Conservation (phyloP, 2,797 vertebrate species). For the Tauraco hartlaubi region DNA sequence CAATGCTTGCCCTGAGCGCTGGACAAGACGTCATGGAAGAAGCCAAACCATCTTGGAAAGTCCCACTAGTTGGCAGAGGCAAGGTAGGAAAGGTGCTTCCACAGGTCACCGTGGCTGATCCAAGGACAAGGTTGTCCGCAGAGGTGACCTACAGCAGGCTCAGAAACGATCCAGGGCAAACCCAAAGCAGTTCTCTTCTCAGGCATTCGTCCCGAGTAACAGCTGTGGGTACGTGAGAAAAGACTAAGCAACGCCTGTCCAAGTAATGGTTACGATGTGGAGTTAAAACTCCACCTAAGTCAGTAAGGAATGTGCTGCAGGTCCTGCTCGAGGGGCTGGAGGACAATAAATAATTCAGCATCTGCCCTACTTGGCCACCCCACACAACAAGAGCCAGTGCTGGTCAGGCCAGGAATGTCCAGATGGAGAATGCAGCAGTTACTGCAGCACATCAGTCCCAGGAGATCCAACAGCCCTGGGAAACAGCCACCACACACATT, state of each 20-base stretch:
- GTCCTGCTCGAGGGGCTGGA: not conserved
- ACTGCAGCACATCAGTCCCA: not conserved
- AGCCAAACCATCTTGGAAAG: not conserved
- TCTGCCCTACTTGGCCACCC: not conserved
- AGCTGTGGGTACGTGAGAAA: not conserved
- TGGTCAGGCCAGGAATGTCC: not conserved
- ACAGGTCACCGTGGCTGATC: not conserved
- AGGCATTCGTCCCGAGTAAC: not conserved
- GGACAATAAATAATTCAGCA: not conserved
- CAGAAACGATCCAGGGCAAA: not conserved
- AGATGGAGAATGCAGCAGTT: not conserved
- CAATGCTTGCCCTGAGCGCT: not conserved
- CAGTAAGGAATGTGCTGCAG: not conserved
- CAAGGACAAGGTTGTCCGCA: not conserved
- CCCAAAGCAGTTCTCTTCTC: not conserved
- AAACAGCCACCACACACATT: not conserved
- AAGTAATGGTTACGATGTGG: not conserved
- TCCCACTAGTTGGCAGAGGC: not conserved
- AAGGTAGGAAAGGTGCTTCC: not conserved
- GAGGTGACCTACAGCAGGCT: not conserved
- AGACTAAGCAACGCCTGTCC: not conserved
- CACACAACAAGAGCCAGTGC: not conserved
- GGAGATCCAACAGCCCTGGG: not conserved
- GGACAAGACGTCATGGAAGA: not conserved
- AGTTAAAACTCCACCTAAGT: not conserved